A percentile compares a stretch with the other conserved stretches of the same genome.
Evolutionary conservation across 2,113 vertebrate genomes (phyloP).

Genomic region (Malurus cyaneus): DNA sequence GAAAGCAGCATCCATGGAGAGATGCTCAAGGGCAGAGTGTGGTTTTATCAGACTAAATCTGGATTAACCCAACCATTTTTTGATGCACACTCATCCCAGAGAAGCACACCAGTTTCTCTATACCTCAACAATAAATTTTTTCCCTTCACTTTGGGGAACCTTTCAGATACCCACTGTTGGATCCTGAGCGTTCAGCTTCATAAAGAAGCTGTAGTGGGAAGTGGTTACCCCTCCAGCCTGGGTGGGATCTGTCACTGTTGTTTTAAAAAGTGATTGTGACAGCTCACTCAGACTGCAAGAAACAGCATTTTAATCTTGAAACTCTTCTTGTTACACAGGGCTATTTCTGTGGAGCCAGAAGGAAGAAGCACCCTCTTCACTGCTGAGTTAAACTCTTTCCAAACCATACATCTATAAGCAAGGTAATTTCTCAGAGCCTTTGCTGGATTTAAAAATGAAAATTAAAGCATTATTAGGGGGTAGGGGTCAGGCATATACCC

Average conservation of each 20-base stretch:
- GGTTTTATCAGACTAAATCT: neutral
- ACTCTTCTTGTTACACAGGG: neutral
- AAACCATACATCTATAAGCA: neutral
- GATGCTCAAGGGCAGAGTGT: neutral
- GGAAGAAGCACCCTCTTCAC: neutral
- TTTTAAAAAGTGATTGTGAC: neutral
- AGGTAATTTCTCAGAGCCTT: neutral
- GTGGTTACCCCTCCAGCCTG: neutral
- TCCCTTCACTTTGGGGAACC: neutral
- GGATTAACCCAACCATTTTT: neutral
- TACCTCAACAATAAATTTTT: neutral
- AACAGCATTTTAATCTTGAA: neutral
- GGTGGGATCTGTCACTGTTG: neutral
- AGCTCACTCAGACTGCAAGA: neutral
- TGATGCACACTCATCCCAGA: neutral
- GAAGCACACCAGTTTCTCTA: neutral
- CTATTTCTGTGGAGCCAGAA: neutral
- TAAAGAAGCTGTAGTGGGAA: neutral
- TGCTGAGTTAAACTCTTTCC: neutral
- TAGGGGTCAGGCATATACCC: neutral
- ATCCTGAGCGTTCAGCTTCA: neutral
- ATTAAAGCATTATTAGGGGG: constrained; percentile 19
- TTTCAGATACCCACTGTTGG: neutral
- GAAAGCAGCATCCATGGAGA: neutral
- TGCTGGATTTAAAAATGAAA: constrained; percentile 14